Evolutionary conservation across 2,113 vertebrate species (phyloP).

Genomic region (Melierax canorus): DNA sequence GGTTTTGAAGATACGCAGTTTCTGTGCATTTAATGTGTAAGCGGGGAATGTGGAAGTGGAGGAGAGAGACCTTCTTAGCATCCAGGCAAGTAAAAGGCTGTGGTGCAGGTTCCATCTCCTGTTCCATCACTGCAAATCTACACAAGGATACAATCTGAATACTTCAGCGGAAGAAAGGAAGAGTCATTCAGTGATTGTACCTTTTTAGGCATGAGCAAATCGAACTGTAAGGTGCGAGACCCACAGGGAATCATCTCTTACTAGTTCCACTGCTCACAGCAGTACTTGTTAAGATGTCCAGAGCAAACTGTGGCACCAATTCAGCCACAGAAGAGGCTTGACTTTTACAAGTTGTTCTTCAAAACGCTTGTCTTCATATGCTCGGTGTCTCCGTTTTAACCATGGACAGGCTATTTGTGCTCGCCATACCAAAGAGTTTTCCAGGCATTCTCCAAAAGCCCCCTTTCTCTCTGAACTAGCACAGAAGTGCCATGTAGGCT

Average conservation of each 20-base stretch:
- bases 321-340: not conserved
- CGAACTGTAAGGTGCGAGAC: accelerated
- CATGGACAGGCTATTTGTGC: not conserved
- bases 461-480: not conserved
- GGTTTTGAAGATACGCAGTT: not conserved
- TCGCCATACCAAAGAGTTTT: not conserved
- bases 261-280: not conserved
- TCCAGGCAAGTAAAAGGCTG: not conserved
- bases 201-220: not conserved
- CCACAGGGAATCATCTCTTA: not conserved
- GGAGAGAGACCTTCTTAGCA: not conserved
- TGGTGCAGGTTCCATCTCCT: not conserved
- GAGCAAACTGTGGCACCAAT: not conserved
- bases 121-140: not conserved
- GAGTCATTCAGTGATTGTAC: not conserved
- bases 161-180: not conserved
- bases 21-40: not conserved
- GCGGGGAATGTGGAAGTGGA: not conserved
- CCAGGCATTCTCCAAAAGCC: not conserved
- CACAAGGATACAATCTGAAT: not conserved
- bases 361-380: not conserved
- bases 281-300: not conserved
- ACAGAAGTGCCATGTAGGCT: not conserved
- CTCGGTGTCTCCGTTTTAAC: not conserved
- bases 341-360: not conserved